These are phyloP conservation scores for Gallinago undulata DNA, from an alignment of 2,113 vertebrate species.

Conservation along the genomic window DNA sequence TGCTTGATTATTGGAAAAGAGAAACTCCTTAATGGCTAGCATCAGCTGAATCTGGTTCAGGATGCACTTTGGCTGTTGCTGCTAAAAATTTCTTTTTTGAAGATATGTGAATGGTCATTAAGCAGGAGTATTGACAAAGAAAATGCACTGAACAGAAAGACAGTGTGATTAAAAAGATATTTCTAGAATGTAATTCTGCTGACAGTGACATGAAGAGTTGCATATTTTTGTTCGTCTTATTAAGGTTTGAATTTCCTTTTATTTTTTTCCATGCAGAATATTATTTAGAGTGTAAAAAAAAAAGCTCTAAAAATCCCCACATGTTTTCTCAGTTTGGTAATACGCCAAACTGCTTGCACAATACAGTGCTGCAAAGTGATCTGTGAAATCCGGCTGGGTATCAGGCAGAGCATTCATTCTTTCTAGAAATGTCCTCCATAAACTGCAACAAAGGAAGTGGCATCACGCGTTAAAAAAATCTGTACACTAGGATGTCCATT, in stretches of 20 bases:
- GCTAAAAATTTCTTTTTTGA: constrained; percentile 27
- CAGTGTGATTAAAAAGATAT: background rate
- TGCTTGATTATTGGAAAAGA: constrained; percentile 60
- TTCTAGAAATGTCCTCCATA: background rate
- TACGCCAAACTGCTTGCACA: background rate
- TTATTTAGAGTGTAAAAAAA: background rate
- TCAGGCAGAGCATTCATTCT: background rate
- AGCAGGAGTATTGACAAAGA: background rate
- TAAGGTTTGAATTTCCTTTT: background rate
- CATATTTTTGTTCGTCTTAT: background rate
- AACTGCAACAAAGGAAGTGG: constrained; percentile 14
- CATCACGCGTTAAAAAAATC: background rate
- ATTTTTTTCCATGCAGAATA: background rate
- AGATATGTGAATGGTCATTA: background rate
- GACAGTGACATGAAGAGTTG: background rate
- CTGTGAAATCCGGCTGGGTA: background rate
- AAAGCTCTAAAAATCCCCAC: background rate
- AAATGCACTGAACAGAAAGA: background rate
- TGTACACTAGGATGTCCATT: constrained; percentile 1
- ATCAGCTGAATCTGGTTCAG: constrained; percentile 23
- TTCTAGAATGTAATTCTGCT: background rate
- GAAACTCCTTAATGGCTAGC: constrained; percentile 43
- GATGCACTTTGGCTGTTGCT: constrained; percentile 1
- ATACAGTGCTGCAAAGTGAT: background rate
- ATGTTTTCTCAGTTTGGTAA: background rate